Percentiles rank a stretch among this genome's conserved stretches.
phyloP scores from a whole-genome alignment of 2,797 vertebrate species.

The Champsocephalus gunnari region DNA sequence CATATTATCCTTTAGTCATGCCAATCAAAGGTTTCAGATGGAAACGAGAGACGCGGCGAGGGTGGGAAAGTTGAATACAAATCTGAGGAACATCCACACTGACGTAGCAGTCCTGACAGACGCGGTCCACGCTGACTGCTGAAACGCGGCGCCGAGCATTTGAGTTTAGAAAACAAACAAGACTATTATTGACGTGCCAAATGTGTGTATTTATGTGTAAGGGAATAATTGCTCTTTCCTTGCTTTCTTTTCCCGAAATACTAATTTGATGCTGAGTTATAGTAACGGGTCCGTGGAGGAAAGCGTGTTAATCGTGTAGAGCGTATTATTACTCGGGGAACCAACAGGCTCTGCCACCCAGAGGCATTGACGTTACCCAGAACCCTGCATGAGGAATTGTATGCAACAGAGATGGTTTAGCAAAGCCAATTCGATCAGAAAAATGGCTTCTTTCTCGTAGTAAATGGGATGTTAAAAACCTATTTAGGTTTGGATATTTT shows the following conservation, averaged over 20 bases:
- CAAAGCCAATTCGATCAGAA: conserved; percentile 44
- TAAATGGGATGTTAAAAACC: conserved; percentile 41
- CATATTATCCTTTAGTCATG: conserved; percentile 61
- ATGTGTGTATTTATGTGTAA: conserved; percentile 77
- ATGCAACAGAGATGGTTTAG: conserved; percentile 53
- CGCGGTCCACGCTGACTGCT: conserved; percentile 49
- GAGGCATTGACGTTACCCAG: conserved; percentile 46
- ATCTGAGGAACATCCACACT: conserved; percentile 57
- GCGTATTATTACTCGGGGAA: conserved; percentile 73
- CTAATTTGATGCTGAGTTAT: conserved; percentile 78
- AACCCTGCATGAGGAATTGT: conserved; percentile 43
- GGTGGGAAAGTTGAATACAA: conserved; percentile 74
- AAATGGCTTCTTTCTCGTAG: conserved; percentile 50
- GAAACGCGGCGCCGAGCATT: conserved; percentile 62
- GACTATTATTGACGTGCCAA: conserved; percentile 68
- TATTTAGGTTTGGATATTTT: conserved; percentile 37
- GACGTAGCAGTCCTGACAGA: conserved; percentile 58
- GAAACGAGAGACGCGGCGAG: conserved; percentile 51
- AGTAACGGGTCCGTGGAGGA: conserved; percentile 71
- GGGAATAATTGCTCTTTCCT: conserved; percentile 78
- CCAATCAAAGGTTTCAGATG: conserved; percentile 66
- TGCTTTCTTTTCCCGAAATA: conserved; percentile 78
- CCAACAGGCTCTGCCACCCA: conserved; percentile 54
- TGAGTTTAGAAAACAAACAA: conserved; percentile 78
- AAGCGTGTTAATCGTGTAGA: conserved; percentile 74